Evolutionary conservation across 2,888 invertebrate species (phyloP).

Genomic region (Ceriagrion tenellum): DNA sequence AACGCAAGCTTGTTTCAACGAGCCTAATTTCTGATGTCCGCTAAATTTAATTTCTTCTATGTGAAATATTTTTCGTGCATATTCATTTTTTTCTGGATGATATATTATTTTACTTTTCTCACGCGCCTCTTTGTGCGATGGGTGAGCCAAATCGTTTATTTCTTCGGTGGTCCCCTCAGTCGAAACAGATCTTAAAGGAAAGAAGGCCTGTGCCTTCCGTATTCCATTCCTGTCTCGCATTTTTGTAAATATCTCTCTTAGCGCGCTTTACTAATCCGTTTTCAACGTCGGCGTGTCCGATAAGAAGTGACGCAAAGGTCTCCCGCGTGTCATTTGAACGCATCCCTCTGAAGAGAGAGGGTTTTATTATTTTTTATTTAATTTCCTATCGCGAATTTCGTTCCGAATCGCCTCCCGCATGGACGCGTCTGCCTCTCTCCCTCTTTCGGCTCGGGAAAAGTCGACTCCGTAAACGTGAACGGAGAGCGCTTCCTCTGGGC

Average conservation of each 20-base stretch:
- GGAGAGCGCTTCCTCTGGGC: neutral
- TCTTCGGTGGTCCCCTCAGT: no score
- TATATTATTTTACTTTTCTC: neutral
- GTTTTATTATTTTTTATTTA: neutral
- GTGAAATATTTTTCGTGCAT: neutral
- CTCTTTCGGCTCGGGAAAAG: neutral
- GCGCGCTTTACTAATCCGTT: neutral
- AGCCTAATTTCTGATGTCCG: no score
- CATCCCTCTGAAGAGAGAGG: neutral
- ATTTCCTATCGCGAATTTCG: neutral
- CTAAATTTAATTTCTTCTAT: neutral
- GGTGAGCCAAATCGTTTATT: no score
- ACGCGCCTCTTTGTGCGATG: no score
- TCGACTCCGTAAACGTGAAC: slow-evolving; percentile 5
- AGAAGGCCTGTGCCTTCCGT: neutral
- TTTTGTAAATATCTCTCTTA: neutral
- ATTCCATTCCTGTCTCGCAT: neutral
- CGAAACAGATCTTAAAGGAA: neutral
- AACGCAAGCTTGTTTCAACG: no score
- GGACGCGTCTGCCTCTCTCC: neutral
- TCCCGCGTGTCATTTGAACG: neutral
- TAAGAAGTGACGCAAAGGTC: neutral
- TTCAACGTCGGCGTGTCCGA: neutral
- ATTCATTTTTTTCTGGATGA: neutral
- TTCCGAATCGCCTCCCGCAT: neutral